phyloP scores from a whole-genome alignment of 2,888 invertebrate species.

The Aethes cnicana region DNA sequence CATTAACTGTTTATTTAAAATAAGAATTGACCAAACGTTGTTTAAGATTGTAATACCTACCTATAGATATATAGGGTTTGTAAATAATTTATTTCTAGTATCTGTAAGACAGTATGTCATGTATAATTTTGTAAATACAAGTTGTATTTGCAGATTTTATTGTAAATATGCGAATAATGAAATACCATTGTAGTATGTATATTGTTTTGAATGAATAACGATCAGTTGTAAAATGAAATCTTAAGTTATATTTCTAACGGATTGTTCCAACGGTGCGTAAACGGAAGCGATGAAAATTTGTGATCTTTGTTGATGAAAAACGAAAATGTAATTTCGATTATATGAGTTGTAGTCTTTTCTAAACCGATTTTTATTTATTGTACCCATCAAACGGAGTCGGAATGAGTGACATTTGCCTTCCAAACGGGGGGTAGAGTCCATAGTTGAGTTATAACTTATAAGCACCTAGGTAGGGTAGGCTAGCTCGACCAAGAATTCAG shows the following conservation, averaged over 20 bases:
- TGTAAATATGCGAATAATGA: slow-evolving; percentile 64
- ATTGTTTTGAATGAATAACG: slow-evolving; percentile 68
- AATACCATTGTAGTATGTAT: slow-evolving; percentile 67
- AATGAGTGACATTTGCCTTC: too few species aligned
- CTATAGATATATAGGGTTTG: slow-evolving; percentile 45
- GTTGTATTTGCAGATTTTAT: slow-evolving; percentile 77
- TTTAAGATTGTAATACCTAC: slow-evolving; percentile 64
- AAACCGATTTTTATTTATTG: slow-evolving; percentile 59
- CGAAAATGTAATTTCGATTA: slow-evolving; percentile 81
- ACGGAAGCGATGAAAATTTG: slow-evolving; percentile 71
- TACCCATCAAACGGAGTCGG: too few species aligned
- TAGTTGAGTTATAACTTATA: too few species aligned
- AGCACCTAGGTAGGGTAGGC: too few species aligned
- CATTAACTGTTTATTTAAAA: slow-evolving; percentile 57
- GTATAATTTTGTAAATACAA: slow-evolving; percentile 66
- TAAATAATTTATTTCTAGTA: slow-evolving; percentile 57
- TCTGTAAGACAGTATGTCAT: slow-evolving; percentile 60
- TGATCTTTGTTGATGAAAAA: slow-evolving; percentile 78
- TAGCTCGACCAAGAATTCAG: too few species aligned
- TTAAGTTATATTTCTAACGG: slow-evolving; percentile 71
- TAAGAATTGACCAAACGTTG: slow-evolving; percentile 81
- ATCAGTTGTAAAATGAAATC: slow-evolving; percentile 59
- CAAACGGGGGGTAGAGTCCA: too few species aligned
- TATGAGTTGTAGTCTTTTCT: slow-evolving; percentile 81
- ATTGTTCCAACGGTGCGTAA: slow-evolving; percentile 77